These are phyloP conservation scores for Eptesicus fuscus DNA, from an alignment of 2,113 vertebrate species.

Conservation along the genomic window DNA sequence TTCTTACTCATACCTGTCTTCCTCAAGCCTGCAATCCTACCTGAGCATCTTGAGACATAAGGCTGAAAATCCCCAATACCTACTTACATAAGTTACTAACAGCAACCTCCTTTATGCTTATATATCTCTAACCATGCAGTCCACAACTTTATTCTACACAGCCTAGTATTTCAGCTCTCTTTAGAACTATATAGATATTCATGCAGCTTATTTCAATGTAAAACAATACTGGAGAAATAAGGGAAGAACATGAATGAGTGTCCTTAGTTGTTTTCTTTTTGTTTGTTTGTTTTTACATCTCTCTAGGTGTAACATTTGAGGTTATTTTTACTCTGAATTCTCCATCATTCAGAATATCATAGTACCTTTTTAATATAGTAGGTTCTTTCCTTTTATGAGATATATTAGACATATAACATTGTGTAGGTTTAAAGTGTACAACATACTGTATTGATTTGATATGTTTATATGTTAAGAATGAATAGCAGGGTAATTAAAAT, in stretches of 20 bases:
- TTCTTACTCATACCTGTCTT: neutral
- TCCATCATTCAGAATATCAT: neutral
- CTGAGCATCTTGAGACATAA: neutral
- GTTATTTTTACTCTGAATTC: neutral
- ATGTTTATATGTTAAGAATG: neutral
- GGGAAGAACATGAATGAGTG: neutral
- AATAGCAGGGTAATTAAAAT: neutral
- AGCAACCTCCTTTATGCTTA: neutral
- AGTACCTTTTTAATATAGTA: too few species aligned
- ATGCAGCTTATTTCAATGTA: neutral
- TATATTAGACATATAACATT: neutral
- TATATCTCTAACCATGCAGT: neutral
- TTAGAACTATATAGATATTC: neutral
- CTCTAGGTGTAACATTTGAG: neutral
- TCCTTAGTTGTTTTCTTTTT: neutral
- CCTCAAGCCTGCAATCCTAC: neutral
- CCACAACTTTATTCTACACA: neutral
- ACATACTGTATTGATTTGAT: neutral
- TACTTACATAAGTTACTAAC: neutral
- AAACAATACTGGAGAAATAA: neutral
- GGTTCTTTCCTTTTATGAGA: neutral
- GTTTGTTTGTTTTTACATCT: neutral
- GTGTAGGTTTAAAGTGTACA: neutral
- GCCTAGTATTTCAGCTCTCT: accelerated
- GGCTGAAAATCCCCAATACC: neutral